Base-by-base conservation (phyloP, 2,797 vertebrate genomes). In the Peromyscus melanophrys region DNA sequence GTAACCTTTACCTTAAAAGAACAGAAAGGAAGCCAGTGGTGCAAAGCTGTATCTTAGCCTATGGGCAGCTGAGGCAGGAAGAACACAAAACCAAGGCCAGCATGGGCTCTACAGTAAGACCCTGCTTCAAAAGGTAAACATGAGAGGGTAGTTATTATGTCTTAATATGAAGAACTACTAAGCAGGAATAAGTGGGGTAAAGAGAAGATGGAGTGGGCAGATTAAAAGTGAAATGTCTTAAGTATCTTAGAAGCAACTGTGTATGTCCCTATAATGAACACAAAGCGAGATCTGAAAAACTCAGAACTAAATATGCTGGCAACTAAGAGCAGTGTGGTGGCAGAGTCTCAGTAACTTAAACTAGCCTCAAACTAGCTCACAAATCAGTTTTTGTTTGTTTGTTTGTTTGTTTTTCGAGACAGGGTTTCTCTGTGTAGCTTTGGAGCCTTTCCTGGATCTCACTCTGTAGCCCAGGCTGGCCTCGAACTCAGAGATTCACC, bases 331-430 rank as follows among this genome's bases (percentile, higher is more conserved):
- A 92, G 83, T 87, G 93, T 83, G 86, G 84, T 92, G 75, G 84
- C 92, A 43, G 87, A 97, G 96, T 98, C 92, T 92, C 71, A 95
- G 84, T 16, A 57, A 98, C 94, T 97, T 92, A 27, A 75, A 75
- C 37, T 40, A 40, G 21, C 92, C 91, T 97, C 96, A 89, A 98
- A 97, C 57, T 71, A 93, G 92, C 96, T 98, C 96, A 89, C 52
- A 97, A 97, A 92, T 85, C 88, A 80, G 27, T 80, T 49, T 49
- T 49, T 49, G 49, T 49, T 49, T 49, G 49, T 49, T 49, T 49
- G 49, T 49, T 49, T 43, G 43, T 43, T 43, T 43, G 43, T 43
- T 43, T 49, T 49, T 49, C 11, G 49, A 49, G 49, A 49, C 49
- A 49, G 49, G 49, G 49, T 49, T 49, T 49, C 49, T 49, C 49